Conservation (phyloP, 2,113 vertebrate species). For the human region DNA sequence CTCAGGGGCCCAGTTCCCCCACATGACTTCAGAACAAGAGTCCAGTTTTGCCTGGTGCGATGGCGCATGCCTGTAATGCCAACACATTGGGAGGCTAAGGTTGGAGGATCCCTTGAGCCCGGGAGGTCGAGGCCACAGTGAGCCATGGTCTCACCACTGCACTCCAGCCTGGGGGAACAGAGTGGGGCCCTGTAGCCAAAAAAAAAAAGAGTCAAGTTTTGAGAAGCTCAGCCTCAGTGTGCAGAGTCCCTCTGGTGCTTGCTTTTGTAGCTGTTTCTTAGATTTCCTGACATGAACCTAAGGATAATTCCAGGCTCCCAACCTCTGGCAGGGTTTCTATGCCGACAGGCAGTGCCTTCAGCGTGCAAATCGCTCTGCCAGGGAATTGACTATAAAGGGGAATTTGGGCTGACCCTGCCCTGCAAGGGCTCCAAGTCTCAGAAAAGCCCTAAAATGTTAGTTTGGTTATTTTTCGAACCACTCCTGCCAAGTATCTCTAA, state of each 20-base stretch:
- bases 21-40: not conserved
- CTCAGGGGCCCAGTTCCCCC: fast-evolving
- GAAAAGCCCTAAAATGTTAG: fast-evolving
- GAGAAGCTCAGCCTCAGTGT: fast-evolving
- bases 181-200: not conserved
- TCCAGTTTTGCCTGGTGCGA: not conserved
- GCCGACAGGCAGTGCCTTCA: fast-evolving
- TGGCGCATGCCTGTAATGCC: not conserved
- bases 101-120: not conserved
- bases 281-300: fast-evolving
- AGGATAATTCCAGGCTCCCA: fast-evolving
- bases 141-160: not conserved
- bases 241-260: not conserved
- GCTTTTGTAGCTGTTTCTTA: not conserved
- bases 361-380: not conserved
- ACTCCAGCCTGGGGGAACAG: not conserved
- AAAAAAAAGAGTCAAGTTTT: not conserved
- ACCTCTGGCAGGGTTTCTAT: fast-evolving
- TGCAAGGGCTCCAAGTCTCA: fast-evolving
- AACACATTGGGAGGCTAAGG: not conserved
- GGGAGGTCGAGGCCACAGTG: not conserved
- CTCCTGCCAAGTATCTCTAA: not conserved
- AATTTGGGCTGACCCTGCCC: not conserved
- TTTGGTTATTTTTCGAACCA: fast-evolving
- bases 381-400: fast-evolving